Evolutionary conservation across 2,888 invertebrate genomes (phyloP).

Genomic region (Deladenus siricidicola): DNA sequence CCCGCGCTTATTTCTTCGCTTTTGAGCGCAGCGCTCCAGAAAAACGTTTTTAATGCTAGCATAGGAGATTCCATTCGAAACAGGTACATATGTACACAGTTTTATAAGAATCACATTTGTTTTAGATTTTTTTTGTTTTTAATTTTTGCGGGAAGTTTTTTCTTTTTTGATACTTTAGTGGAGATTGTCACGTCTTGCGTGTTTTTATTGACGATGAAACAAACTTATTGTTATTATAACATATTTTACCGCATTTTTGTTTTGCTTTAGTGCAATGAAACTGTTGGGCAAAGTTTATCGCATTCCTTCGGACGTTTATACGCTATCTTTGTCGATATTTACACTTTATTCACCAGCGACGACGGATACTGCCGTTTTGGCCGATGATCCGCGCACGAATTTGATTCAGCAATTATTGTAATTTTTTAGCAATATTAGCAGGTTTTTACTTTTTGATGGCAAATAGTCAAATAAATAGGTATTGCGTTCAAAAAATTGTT

Average conservation of each 20-base stretch:
- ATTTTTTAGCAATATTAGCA: too few species aligned
- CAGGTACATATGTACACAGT: neutral
- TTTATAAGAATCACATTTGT: neutral
- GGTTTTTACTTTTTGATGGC: too few species aligned
- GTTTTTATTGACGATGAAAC: too few species aligned
- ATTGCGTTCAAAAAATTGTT: too few species aligned
- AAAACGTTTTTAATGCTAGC: neutral
- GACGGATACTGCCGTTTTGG: neutral
- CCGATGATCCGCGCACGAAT: neutral
- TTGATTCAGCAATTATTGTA: neutral
- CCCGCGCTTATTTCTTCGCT: neutral
- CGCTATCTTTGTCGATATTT: too few species aligned
- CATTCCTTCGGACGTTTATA: too few species aligned
- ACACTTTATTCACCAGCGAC: neutral
- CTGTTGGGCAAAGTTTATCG: too few species aligned
- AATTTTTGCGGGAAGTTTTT: neutral
- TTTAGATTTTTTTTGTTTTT: neutral
- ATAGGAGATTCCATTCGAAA: neutral
- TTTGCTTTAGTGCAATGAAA: too few species aligned
- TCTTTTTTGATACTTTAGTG: neutral
- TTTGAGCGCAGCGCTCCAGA: neutral
- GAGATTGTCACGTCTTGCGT: too few species aligned
- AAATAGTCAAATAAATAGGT: too few species aligned
- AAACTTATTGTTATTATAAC: too few species aligned
- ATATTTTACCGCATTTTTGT: too few species aligned